Conservation (phyloP, 2,888 invertebrate genomes). For the Mycalesis mineus region DNA sequence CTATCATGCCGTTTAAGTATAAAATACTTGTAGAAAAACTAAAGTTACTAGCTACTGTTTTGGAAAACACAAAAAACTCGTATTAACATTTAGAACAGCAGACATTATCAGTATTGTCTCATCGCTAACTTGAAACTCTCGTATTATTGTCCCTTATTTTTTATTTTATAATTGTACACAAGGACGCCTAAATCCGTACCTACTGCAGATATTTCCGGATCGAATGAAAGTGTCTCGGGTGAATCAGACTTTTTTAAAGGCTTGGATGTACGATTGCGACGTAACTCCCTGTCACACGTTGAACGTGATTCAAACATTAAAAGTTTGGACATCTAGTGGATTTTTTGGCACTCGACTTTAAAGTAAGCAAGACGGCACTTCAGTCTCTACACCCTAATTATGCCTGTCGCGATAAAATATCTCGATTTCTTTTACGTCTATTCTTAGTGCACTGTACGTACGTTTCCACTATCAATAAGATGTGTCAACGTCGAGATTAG, state of each 20-base stretch:
- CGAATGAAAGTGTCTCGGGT: conserved; percentile 65
- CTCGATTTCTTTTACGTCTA: conserved; percentile 23
- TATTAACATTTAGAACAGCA: conserved; percentile 30
- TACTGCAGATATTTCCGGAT: conserved; percentile 67
- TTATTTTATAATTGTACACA: conserved; percentile 60
- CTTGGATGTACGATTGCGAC: conserved; percentile 53
- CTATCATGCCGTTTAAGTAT: no score
- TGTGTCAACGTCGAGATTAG: conserved; percentile 28
- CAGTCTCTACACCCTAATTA: conserved; percentile 37
- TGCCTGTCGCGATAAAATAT: conserved; percentile 33
- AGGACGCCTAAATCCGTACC: conserved; percentile 70
- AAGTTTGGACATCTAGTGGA: conserved; percentile 53
- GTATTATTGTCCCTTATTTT: conserved; percentile 67
- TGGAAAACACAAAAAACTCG: conserved; percentile 19
- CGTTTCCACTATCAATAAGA: conserved; percentile 23
- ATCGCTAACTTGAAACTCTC: conserved; percentile 38
- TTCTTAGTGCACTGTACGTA: conserved; percentile 19
- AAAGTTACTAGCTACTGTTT: background rate
- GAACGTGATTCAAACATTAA: conserved; percentile 55
- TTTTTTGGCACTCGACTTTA: conserved; percentile 52
- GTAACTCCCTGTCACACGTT: conserved; percentile 61
- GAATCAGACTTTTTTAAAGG: conserved; percentile 65
- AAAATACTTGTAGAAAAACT: no score
- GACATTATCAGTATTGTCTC: conserved; percentile 52
- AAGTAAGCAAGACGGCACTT: conserved; percentile 40